Evolutionary conservation across 2,888 invertebrate species (phyloP).

Genomic region (Homarus gammarus): DNA sequence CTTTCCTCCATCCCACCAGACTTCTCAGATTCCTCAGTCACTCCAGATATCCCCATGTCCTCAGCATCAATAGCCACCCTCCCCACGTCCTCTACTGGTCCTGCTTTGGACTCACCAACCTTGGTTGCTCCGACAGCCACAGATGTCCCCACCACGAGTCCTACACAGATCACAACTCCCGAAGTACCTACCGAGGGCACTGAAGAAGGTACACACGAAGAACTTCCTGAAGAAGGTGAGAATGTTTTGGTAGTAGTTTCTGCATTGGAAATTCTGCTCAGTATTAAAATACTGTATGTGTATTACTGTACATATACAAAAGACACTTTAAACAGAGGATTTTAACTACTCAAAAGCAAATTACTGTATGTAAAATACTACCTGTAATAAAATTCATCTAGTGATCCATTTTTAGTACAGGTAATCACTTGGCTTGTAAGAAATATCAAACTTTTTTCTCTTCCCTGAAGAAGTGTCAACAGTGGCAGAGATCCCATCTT

Average conservation of each 20-base stretch:
- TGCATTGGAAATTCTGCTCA: too few species aligned
- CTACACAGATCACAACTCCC: slow-evolving; percentile 24
- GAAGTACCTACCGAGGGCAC: slow-evolving; percentile 17
- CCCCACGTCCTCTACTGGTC: slow-evolving; percentile 26
- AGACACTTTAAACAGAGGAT: too few species aligned
- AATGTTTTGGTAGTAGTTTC: not conserved
- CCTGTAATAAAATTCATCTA: too few species aligned
- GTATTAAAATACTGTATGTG: too few species aligned
- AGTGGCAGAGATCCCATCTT: not conserved
- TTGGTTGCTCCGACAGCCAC: slow-evolving; percentile 67
- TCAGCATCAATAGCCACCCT: slow-evolving; percentile 52
- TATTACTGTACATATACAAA: too few species aligned
- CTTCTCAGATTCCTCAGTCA: slow-evolving; percentile 9
- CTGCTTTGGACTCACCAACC: slow-evolving; percentile 50
- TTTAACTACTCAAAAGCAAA: too few species aligned
- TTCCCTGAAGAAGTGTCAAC: not conserved
- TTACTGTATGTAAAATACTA: too few species aligned
- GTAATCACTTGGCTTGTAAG: not conserved
- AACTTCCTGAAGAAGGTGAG: slow-evolving; percentile 29
- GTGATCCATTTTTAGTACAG: too few species aligned
- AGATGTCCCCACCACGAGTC: slow-evolving; percentile 26
- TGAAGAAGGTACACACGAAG: slow-evolving; percentile 43
- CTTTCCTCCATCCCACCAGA: not conserved
- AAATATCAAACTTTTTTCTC: not conserved
- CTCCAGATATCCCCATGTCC: slow-evolving; percentile 37